Evolutionary conservation across 2,113 vertebrate species (phyloP).

Genomic region (Anguilla rostrata): DNA sequence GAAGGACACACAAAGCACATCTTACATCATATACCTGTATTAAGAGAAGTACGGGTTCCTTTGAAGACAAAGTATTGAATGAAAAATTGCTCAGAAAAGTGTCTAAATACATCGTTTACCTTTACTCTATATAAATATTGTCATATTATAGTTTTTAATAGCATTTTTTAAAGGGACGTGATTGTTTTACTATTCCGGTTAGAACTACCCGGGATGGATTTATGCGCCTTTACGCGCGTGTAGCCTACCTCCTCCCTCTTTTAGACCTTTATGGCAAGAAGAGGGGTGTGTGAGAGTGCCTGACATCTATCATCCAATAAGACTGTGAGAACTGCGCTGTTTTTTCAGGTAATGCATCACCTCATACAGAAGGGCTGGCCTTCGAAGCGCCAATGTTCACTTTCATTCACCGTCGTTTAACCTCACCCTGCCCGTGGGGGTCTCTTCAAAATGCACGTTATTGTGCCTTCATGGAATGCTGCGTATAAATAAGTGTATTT

Average conservation of each 20-base stretch:
- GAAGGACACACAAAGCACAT: not conserved
- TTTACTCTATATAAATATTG: not conserved
- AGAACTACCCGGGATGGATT: not conserved
- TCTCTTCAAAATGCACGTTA: conserved; percentile 5
- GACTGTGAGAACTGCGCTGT: not conserved
- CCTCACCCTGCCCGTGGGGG: not conserved
- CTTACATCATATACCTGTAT: not conserved
- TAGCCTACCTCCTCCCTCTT: not conserved
- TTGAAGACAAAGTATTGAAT: not conserved
- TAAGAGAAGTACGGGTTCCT: not conserved
- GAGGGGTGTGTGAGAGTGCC: not conserved
- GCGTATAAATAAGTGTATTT: conserved; percentile 8
- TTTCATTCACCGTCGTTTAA: not conserved
- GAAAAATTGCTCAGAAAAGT: not conserved
- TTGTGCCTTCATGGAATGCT: not conserved
- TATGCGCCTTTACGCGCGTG: not conserved
- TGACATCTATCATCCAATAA: conserved; percentile 15
- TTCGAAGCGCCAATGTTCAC: not conserved
- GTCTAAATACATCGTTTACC: not conserved
- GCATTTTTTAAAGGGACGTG: not conserved
- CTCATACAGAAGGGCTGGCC: conserved; percentile 28
- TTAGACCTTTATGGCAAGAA: not conserved
- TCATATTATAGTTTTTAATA: not conserved
- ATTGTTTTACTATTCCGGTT: not conserved
- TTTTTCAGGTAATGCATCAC: conserved; percentile 24